Conservation (phyloP, 2,888 invertebrate species). For the Elegia similella region DNA sequence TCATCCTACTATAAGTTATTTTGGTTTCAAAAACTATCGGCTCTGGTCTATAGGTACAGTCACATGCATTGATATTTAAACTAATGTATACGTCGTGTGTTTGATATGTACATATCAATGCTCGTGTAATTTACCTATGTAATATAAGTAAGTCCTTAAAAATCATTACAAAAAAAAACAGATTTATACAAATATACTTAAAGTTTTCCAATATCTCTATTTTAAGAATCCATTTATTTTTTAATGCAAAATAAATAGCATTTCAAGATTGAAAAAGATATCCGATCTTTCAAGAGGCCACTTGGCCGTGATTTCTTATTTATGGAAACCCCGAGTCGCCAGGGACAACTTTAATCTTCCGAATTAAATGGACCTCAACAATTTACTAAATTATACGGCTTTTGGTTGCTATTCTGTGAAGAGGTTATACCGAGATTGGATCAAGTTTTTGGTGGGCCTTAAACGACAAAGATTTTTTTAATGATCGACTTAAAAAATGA, state of each 20-base stretch:
- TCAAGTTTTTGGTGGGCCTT: background rate
- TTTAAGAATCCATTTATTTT: background rate
- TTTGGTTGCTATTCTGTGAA: background rate
- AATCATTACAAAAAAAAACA: no score
- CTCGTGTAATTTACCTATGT: no score
- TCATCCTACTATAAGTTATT: no score
- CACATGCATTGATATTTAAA: no score
- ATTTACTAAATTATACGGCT: conserved; percentile 5
- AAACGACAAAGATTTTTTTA: no score
- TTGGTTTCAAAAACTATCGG: no score
- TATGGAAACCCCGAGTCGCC: conserved; percentile 10
- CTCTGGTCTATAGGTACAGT: no score
- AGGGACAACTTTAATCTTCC: conserved; percentile 18
- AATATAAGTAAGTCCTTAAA: no score
- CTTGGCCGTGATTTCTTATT: conserved; percentile 18
- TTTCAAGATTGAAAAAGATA: conserved; percentile 4
- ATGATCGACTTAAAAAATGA: no score
- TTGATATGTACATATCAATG: no score
- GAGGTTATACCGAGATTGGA: background rate
- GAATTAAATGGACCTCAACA: conserved; percentile 20
- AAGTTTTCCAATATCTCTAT: background rate
- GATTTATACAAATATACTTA: no score
- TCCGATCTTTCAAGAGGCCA: conserved; percentile 8
- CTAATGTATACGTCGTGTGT: no score
- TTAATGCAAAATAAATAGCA: background rate